phyloP scores from a whole-genome alignment of 2,113 vertebrate species.

The Microtus oregoni region DNA sequence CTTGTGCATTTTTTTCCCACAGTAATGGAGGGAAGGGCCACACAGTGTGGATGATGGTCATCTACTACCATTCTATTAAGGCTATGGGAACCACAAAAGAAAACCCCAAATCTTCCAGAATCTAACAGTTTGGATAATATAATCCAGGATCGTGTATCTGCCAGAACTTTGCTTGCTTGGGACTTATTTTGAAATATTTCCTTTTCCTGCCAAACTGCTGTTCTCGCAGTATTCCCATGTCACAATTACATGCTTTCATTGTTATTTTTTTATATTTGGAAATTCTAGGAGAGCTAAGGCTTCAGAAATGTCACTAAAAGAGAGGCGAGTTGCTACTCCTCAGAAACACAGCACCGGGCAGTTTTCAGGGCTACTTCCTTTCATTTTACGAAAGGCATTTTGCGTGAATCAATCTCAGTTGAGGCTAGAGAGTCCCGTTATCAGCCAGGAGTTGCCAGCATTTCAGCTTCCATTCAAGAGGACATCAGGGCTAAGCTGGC shows the following conservation, averaged over 20 bases:
- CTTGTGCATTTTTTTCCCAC: neutral
- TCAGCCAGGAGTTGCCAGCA: neutral
- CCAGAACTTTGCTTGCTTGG: conserved; percentile 80
- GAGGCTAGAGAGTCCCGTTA: neutral
- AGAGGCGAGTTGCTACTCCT: neutral
- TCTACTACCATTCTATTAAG: conserved; percentile 74
- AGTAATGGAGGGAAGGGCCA: conserved; percentile 35
- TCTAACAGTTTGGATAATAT: conserved; percentile 78
- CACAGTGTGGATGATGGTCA: conserved; percentile 45
- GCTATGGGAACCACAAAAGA: conserved; percentile 81
- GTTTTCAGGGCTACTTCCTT: conserved; percentile 13
- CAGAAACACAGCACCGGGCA: conserved; percentile 38
- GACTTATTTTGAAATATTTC: conserved; percentile 83
- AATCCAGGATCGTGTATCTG: conserved; percentile 80
- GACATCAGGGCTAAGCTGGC: neutral
- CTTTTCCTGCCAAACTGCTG: conserved; percentile 80
- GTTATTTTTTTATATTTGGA: conserved; percentile 74
- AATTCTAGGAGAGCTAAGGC: conserved; percentile 71
- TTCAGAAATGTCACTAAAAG: conserved; percentile 54
- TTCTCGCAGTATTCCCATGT: conserved; percentile 79
- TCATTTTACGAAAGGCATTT: conserved; percentile 14
- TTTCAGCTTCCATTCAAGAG: neutral
- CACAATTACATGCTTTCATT: conserved; percentile 76
- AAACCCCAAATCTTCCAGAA: conserved; percentile 81
- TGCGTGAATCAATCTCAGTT: neutral